A percentile compares a stretch with the other conserved stretches of the same genome.
Conservation (phyloP, 2,113 vertebrate genomes). For the Mobula hypostoma region DNA sequence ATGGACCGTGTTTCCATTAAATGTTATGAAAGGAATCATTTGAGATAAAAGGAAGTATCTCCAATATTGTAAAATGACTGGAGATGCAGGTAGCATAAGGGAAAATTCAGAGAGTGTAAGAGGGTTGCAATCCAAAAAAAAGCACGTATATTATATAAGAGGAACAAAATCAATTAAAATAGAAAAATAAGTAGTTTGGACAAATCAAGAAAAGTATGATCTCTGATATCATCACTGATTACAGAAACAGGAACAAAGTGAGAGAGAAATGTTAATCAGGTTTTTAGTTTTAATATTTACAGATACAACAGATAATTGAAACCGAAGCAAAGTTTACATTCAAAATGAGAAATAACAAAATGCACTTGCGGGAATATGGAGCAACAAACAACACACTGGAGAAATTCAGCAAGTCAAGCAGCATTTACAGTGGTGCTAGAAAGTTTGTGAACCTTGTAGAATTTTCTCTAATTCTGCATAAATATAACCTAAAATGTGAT, state of each 20-base stretch:
- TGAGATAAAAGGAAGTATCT: neutral
- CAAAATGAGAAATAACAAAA: too few species aligned
- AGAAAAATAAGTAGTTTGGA: neutral
- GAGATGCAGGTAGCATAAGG: neutral
- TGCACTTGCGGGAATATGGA: too few species aligned
- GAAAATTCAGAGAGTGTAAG: neutral
- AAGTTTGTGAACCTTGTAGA: too few species aligned
- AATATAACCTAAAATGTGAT: too few species aligned
- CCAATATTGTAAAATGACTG: neutral
- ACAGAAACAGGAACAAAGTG: neutral
- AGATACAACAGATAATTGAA: neutral
- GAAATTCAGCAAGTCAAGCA: too few species aligned
- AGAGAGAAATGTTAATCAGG: neutral
- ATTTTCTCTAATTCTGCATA: too few species aligned
- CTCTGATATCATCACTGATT: neutral
- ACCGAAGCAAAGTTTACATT: neutral
- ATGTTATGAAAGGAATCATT: neutral
- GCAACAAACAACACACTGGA: too few species aligned
- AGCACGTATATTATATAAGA: neutral
- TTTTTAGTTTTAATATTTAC: neutral
- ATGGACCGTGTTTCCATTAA: neutral
- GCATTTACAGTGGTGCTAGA: too few species aligned
- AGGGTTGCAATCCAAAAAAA: neutral
- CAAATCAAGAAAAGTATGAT: neutral
- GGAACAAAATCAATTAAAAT: neutral